Evolutionary conservation across 2,113 vertebrate species (phyloP).

Genomic region (Aldabrachelys gigantea): DNA sequence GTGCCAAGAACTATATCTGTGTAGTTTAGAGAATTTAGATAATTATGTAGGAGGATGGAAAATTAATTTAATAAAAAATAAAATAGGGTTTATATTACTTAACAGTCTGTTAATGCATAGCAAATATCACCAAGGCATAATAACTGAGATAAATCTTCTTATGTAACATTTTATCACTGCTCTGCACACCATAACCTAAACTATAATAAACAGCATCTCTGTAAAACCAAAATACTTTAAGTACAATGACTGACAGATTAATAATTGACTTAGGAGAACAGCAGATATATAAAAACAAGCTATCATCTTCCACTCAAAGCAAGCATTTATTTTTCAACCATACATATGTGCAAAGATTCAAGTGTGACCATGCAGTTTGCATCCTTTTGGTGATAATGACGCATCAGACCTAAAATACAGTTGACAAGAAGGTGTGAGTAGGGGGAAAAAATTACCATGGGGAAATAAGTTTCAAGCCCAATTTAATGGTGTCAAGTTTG

Average conservation of each 20-base stretch:
- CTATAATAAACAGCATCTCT: neutral
- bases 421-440: no score
- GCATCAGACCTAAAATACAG: neutral
- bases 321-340: neutral
- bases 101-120: neutral
- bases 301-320: no score
- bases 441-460: no score
- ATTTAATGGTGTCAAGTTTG: no score
- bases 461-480: no score
- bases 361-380: neutral
- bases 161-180: slow-evolving; percentile 19
- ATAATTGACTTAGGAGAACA: neutral
- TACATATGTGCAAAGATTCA: neutral
- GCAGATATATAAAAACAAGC: neutral
- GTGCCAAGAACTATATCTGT: neutral
- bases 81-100: neutral
- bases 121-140: slow-evolving; percentile 17
- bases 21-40: slow-evolving; percentile 40
- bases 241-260: neutral
- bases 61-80: slow-evolving; percentile 46
- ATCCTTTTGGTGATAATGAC: neutral
- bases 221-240: slow-evolving; percentile 26
- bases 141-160: slow-evolving; percentile 10
- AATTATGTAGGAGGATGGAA: slow-evolving; percentile 43
- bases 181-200: slow-evolving; percentile 16